Percentiles rank a stretch among this genome's conserved stretches.
Evolutionary conservation across 2,113 vertebrate species (phyloP).

Genomic region (Erpornis zantholeuca): DNA sequence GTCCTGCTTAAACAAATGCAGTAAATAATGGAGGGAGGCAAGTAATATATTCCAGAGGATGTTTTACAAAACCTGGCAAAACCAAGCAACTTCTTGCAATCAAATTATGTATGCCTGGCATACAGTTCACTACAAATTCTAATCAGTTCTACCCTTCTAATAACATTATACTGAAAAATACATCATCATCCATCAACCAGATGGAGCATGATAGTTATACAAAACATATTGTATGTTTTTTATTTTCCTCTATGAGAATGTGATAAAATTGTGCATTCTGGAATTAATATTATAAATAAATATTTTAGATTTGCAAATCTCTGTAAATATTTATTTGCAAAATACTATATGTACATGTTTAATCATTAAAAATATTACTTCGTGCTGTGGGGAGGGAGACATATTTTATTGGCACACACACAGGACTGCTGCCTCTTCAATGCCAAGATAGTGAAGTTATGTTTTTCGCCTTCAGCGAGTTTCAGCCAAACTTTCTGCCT

Average conservation of each 20-base stretch:
- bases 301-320: slow-evolving; percentile 21
- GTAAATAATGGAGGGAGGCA: slow-evolving; percentile 56
- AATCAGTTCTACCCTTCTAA: slow-evolving; percentile 67
- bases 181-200: slow-evolving; percentile 62
- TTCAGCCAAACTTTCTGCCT: neutral
- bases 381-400: neutral
- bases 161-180: slow-evolving; percentile 67
- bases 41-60: slow-evolving; percentile 54
- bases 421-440: neutral
- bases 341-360: neutral
- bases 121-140: slow-evolving; percentile 61
- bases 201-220: slow-evolving; percentile 62
- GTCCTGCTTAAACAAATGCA: slow-evolving; percentile 45
- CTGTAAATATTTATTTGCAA: slow-evolving; percentile 43
- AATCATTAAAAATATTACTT: neutral
- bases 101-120: slow-evolving; percentile 66
- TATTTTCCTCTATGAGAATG: slow-evolving; percentile 8
- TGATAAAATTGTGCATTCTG: slow-evolving; percentile 32
- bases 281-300: slow-evolving; percentile 39
- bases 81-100: slow-evolving; percentile 65
- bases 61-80: slow-evolving; percentile 54
- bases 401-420: neutral
- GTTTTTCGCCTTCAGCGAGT: neutral
- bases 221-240: slow-evolving; percentile 50
- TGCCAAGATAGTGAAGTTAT: neutral